A percentile compares a stretch with the other conserved stretches of the same genome.
Evolutionary conservation across 1,140 invertebrate genomes (phyloP).

Genomic region (Rhyacophila brunnea): DNA sequence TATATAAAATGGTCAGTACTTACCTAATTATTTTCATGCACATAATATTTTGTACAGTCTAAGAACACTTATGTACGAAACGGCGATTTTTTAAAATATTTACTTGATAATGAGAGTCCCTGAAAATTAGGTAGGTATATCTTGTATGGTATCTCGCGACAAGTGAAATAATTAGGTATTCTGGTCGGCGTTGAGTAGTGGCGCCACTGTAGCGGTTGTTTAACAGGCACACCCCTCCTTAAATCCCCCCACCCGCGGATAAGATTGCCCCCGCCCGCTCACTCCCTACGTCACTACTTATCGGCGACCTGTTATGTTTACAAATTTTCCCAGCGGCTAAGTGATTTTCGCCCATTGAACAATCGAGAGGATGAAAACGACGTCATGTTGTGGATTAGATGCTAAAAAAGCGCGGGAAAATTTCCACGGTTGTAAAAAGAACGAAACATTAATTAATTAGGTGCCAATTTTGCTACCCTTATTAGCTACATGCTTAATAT

Average conservation of each 20-base stretch:
- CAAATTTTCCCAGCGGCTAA: constrained; percentile 28
- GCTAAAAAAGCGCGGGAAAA: not conserved
- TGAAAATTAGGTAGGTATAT: not conserved
- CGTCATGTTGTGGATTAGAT: not conserved
- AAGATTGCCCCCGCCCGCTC: not conserved
- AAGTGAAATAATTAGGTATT: constrained; percentile 32
- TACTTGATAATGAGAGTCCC: not conserved
- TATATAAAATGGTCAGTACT: no score
- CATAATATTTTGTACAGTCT: no score
- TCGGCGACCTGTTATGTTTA: constrained; percentile 34
- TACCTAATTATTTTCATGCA: no score
- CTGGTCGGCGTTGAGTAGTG: constrained; percentile 18
- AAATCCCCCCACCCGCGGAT: not conserved
- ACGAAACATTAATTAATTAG: no score
- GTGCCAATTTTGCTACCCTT: no score
- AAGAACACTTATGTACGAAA: no score
- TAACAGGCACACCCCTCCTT: not conserved
- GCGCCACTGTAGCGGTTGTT: constrained; percentile 19
- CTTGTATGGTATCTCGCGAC: not conserved
- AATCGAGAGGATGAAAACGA: constrained; percentile 1
- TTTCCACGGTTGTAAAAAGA: no score
- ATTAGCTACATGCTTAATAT: no score
- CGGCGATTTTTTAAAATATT: no score
- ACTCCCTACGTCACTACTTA: constrained; percentile 19
- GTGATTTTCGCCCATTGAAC: constrained; percentile 22